Evolutionary conservation across 2,888 invertebrate species (phyloP).

Genomic region (Steromphala cineraria): DNA sequence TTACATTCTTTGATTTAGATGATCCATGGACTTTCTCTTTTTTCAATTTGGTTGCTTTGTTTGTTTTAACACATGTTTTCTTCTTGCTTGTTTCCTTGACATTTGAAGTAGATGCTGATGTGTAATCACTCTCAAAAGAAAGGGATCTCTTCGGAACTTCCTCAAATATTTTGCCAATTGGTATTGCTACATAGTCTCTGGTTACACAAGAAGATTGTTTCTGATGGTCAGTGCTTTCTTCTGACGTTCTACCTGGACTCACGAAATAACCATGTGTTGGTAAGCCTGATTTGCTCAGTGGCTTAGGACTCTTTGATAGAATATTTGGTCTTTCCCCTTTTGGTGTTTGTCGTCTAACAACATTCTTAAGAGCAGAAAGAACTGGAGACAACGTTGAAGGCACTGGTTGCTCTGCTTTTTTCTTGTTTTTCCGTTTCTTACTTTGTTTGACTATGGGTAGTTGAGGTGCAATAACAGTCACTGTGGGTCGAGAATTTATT

Average conservation of each 20-base stretch:
- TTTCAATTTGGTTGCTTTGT: no score
- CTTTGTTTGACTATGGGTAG: neutral
- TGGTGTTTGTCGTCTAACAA: neutral
- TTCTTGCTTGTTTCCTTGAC: no score
- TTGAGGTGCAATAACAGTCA: neutral
- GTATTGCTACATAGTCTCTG: neutral
- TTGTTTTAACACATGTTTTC: no score
- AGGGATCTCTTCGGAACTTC: neutral
- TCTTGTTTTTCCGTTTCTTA: neutral
- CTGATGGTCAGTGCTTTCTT: neutral
- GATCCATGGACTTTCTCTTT: no score
- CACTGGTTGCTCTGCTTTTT: neutral
- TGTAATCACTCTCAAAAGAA: neutral
- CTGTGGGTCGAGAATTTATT: neutral
- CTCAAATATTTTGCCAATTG: neutral
- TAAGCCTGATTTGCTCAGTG: neutral
- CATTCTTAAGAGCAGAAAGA: neutral
- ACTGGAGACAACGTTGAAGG: neutral
- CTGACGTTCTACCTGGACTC: neutral
- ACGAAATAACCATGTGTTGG: constrained; percentile 8
- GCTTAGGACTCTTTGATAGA: neutral
- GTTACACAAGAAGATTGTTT: neutral
- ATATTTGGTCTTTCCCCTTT: neutral
- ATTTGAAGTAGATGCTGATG: neutral
- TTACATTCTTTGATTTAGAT: no score